Base-by-base conservation (phyloP, 2,888 invertebrate genomes). In the Leucoma salicis region DNA sequence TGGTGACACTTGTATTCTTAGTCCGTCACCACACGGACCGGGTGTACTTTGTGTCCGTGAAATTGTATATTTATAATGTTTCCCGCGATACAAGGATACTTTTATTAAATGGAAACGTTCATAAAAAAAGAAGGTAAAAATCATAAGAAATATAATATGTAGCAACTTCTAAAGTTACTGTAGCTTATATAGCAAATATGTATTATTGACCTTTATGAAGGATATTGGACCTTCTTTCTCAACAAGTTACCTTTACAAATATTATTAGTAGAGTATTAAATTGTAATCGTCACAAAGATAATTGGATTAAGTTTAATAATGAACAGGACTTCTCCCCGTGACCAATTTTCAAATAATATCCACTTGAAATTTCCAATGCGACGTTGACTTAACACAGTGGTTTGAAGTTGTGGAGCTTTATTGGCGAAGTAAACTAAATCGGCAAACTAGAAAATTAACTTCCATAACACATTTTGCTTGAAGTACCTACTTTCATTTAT, bases 401-500 rank as follows among this genome's bases (percentile, higher is more conserved):
- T 49, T 49, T 38, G 53, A 71, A 73, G 63, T 70, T 71, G 52
- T 57, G 53, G 63, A 64, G 60, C 65, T 63, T 73, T 74, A 81
- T 76, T 78, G 81, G 73, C 74, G 69, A 73, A 73, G 71, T 74
- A 73, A 78, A 78, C 75, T 70, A 69, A 73, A 61, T 74, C 66
- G 49, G 60, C 60, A 71, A 77, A 80, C 73, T 80, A 69, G 80
- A 75, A 82, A 80, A 82, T 83, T 80, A 78, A 79, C 75, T 82
- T 82, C 73, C 70, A 69, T 71, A 77, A 78, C 74, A 73, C 73
- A 68, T 70, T 67, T 46, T 52, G 66, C 63, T 53, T 15, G 48
- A 45, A 60, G 62, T 62, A 63, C n/a, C n/a, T n/a, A n/a, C 60
- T 66, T 66, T 67, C 67, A 66, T 73, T 70, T 70, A 65, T 61